Evolutionary conservation across 2,113 vertebrate species (phyloP).

Genomic region (Casuarius casuarius): DNA sequence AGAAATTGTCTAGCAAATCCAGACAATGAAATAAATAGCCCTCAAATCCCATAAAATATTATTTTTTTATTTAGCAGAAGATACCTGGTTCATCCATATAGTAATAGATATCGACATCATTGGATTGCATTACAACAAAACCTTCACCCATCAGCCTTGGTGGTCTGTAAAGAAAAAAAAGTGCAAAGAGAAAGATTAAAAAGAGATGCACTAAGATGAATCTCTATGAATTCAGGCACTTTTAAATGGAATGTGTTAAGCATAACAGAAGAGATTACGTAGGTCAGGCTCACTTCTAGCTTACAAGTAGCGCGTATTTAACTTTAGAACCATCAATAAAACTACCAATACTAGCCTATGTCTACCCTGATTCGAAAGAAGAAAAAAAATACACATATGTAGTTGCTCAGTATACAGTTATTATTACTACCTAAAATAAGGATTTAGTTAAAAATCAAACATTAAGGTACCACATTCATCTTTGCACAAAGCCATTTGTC

Average conservation of each 20-base stretch:
- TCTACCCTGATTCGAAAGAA: neutral
- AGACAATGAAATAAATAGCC: neutral
- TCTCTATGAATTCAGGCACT: neutral
- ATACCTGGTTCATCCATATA: conserved; percentile 98
- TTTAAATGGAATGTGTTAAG: neutral
- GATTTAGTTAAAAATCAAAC: neutral
- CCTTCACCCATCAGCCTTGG: conserved; percentile 98
- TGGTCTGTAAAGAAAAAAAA: conserved; percentile 77
- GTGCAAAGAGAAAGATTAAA: neutral
- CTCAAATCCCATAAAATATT: neutral
- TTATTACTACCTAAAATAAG: neutral
- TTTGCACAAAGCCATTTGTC: neutral
- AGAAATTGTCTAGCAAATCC: neutral
- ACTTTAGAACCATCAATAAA: neutral
- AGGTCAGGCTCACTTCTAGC: neutral
- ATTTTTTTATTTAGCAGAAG: neutral
- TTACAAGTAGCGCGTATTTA: neutral
- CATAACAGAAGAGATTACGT: neutral
- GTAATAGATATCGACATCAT: conserved; percentile 98
- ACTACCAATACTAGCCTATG: neutral
- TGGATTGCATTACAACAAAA: conserved; percentile 98
- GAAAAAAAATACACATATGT: neutral
- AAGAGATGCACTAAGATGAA: neutral
- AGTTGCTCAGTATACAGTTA: neutral
- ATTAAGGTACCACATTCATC: neutral